phyloP scores from a whole-genome alignment of 2,888 invertebrate genomes.

The Brenthis daphne region DNA sequence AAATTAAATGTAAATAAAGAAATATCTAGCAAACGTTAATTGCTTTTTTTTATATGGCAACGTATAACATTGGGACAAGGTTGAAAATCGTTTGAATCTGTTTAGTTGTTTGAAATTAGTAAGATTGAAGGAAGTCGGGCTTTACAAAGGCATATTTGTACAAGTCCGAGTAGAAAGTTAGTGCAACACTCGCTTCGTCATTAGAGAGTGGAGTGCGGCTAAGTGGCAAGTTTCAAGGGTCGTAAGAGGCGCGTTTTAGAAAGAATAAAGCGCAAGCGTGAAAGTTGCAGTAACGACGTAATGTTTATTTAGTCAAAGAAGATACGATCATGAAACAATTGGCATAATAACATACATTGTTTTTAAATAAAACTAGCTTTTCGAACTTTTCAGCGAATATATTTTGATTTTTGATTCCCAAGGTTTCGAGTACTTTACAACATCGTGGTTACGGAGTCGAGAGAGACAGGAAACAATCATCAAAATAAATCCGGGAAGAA shows the following conservation, averaged over 20 bases:
- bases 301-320: not conserved
- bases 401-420: no score
- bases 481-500: no score
- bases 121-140: constrained; percentile 46
- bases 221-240: constrained; percentile 58
- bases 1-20: constrained; percentile 56
- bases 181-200: constrained; percentile 63
- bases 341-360: not conserved
- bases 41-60: constrained; percentile 13
- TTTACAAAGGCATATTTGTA: constrained; percentile 63
- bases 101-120: constrained; percentile 26
- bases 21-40: constrained; percentile 33
- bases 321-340: not conserved
- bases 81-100: constrained; percentile 22
- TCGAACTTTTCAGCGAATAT: no score
- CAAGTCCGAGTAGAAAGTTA: constrained; percentile 60
- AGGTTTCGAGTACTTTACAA: no score
- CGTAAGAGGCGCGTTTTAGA: constrained; percentile 36
- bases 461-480: no score
- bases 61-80: constrained; percentile 29
- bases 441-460: no score
- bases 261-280: constrained; percentile 25
- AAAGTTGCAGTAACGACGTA: constrained; percentile 9
- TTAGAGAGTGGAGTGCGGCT: constrained; percentile 53
- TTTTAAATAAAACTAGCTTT: constrained; percentile 1